Base-by-base conservation (phyloP, 2,888 invertebrate genomes). In the Aleiodes alternator region DNA sequence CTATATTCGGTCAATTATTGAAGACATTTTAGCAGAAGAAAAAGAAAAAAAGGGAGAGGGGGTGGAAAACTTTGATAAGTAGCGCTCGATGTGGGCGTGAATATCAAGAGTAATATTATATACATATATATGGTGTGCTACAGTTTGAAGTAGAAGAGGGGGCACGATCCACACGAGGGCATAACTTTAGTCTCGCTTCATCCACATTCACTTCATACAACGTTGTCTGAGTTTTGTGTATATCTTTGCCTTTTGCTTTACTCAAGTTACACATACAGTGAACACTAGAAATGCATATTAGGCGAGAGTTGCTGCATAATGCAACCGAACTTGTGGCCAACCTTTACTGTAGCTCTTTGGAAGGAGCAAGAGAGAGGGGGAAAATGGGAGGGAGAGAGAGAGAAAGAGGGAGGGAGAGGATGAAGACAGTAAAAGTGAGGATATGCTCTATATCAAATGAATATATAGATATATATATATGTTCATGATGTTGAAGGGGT, bases 301-400 rank as follows among this genome's bases (percentile, higher is more conserved):
- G 56, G 66, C 66, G 14, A 53, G 43, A 53, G 69, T 73, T 76
- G 74, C 70, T 81, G 82, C 81, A 83, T 82, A 82, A 82, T 82
- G 79, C 73, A 78, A 74, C 77, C 72, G 75, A 83, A 82, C 79
- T 80, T 72, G 82, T 14, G 81, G 80, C 59, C 61, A 70, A 66
- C 80, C 80, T 80, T 81, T 81, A 76, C 78, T 72, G 9, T 43
- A 73, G 68, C 64, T 64, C 64, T 43, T 3, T 7, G 43, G 43
- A 3, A 43, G 57, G 69, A 71, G 61, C 50, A 34, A 34, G 34
- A 34, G 34, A 34, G 34, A 4, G 6, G 3, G 4, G 34, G 23
- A 23, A 23, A 23, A 6, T 6, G 34, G 6, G 6, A 6, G 34
- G 34, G 4, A 4, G 34, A 34, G 34, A 4, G 6, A 34, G 4